Evolutionary conservation across 2,888 invertebrate species (phyloP), one percentile per base, ranked within the genome.

Genomic region (Cosmia trapezina): DNA sequence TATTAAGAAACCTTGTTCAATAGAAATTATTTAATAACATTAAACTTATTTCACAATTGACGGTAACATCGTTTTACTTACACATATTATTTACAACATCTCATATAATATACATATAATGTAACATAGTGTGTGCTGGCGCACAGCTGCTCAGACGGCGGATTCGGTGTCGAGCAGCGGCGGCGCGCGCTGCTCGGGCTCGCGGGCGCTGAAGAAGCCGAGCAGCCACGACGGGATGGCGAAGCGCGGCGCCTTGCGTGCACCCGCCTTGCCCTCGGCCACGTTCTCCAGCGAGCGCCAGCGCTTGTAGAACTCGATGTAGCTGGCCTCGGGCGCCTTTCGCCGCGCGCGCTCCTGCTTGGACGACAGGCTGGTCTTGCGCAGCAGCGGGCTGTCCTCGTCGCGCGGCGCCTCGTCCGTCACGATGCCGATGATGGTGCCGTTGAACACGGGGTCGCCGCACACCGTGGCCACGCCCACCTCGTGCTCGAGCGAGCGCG

Each of bases 201-300:
- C 76, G 97, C 97, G 77, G 62, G 47, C 62, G 67, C 78, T 62
- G 90, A 98, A 97, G 78, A 98, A 94, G 86, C 97, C 98, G 60
- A 97, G 97, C 88, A 98, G 94, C 98, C 98, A 98, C 82, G 96
- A 96, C 85, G 97, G 97, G 78, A 98, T 96, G 43, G 98, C 97
- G 87, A 97, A 97, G 74, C 97, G 96, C 68, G 97, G 96, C 89
- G 97, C 96, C 91, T 97, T 97, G 84, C 97, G 95, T 79, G 89
- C 85, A 54, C 87, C 66, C 53, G 73, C 89, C 87, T 94, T 94
- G 63, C 84, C 90, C 76, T 93, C 95, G 53, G 93, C 92, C 62
- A 98, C 96, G 82, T 97, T 97, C 93, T 98, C 98, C 67, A 98
- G 95, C 62, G 98, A 98, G 86, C 97, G 97, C 97, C 98, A 98